Conservation (phyloP, 2,113 vertebrate species). For the Suncus etruscus region DNA sequence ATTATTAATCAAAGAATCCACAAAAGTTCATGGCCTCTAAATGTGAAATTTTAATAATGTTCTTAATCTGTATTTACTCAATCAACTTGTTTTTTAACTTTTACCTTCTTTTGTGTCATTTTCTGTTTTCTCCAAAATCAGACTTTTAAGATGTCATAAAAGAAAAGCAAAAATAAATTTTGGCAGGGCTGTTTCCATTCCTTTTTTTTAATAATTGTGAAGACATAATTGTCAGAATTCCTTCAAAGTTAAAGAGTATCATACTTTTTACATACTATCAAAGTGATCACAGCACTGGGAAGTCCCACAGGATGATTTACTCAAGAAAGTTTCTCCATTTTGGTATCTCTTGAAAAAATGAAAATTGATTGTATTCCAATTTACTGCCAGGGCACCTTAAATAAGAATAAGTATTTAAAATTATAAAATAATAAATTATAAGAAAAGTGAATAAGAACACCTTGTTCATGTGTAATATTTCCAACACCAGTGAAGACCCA, state of each 20-base stretch:
- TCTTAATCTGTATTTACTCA: constrained; percentile 56
- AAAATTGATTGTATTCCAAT: not conserved
- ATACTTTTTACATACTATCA: not conserved
- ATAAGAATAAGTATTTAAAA: not conserved
- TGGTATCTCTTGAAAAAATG: not conserved
- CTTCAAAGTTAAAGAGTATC: not conserved
- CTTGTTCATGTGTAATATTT: not conserved
- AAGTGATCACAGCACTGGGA: not conserved
- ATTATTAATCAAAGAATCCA: too few species aligned
- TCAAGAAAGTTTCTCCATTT: not conserved
- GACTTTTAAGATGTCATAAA: constrained; percentile 51
- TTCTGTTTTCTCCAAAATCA: constrained; percentile 45
- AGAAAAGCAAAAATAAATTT: not conserved
- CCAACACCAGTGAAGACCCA: not conserved
- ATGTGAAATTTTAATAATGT: constrained; percentile 40
- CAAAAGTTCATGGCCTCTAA: not conserved
- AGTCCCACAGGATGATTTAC: not conserved
- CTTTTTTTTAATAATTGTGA: not conserved
- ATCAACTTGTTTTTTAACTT: constrained; percentile 11
- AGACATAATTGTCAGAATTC: not conserved
- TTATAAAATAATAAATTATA: not conserved
- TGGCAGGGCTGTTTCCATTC: not conserved
- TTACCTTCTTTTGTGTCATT: constrained; percentile 4
- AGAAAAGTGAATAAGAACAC: not conserved
- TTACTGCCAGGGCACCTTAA: not conserved